Evolutionary conservation across 2,797 vertebrate genomes (phyloP), one percentile per base, ranked within the genome.

Genomic region (Alectoris magna): DNA sequence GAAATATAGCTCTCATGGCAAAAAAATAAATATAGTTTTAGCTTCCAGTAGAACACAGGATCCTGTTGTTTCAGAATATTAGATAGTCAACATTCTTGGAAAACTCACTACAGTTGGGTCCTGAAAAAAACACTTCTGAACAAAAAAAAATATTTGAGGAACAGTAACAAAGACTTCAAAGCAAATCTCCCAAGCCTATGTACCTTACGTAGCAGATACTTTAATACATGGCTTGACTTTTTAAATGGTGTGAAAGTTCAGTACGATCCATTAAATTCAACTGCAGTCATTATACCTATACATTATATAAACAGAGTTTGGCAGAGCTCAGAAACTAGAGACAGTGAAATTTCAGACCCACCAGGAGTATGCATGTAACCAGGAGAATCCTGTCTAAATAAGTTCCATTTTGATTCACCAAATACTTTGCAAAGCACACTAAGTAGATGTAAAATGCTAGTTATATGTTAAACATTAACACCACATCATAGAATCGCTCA

Each of bases 291-390:
- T 73, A 66, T 43, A 62, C 69, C 36, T 39, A 16, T 0, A 73
- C 43, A 38, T 43, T 46, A 86, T 0, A 1, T 49, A 66, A 48
- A 74, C 53, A 60, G 8, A 71, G 22, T 66, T 27, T 27, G 43
- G 51, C 21, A 91, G 56, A 70, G 22, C n/a, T 70, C 49, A 64
- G 29, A 71, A n/a, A 18, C 34, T 78, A 51, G 55, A 82, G 7
- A 9, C 5, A 27, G 14, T 15, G 46, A 64, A 41, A 79, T 73
- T 82, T 75, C 59, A 62, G 23, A 64, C 9, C 6, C 24, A 31
- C 8, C 0, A 0, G 43, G 18, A 89, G 39, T 9, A 72, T 0
- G 0, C 11, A 66, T 11, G 39, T 73, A 26, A 10, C 29, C 14
- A 4, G 5, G 2, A 36, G 26, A 21, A 55, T 34, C 43, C 58